phyloP scores from a whole-genome alignment of 2,113 vertebrate species.

The Apodemus speciosus region DNA sequence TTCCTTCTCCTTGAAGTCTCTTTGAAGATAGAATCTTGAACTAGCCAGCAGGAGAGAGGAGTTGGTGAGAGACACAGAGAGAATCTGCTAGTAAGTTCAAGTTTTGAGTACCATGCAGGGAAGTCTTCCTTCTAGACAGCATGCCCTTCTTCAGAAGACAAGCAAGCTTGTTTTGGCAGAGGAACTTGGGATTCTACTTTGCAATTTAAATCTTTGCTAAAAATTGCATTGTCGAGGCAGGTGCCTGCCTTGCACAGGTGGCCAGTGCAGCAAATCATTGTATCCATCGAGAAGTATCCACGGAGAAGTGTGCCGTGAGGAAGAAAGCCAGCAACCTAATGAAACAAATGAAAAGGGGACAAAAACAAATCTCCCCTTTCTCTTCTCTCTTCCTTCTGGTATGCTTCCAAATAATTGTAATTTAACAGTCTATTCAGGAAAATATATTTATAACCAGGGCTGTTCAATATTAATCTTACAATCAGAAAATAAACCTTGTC shows the following conservation, averaged over 20 bases:
- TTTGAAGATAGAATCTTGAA: slow-evolving; percentile 29
- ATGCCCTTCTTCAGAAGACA: slow-evolving; percentile 59
- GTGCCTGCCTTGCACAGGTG: slow-evolving; percentile 75
- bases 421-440: slow-evolving; percentile 69
- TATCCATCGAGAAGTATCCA: slow-evolving; percentile 57
- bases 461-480: slow-evolving; percentile 85
- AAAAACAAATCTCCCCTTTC: slow-evolving; percentile 19
- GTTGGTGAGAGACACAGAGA: background rate
- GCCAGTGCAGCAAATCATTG: slow-evolving; percentile 59
- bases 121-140: slow-evolving; percentile 57
- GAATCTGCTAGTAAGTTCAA: slow-evolving; percentile 55
- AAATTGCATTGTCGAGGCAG: slow-evolving; percentile 73
- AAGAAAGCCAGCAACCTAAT: slow-evolving; percentile 42
- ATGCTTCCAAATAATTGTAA: slow-evolving; percentile 73
- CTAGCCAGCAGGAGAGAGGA: slow-evolving; percentile 19
- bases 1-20: slow-evolving; percentile 31
- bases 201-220: slow-evolving; percentile 79
- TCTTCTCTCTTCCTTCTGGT: slow-evolving; percentile 23
- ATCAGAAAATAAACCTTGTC: slow-evolving; percentile 85
- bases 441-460: slow-evolving; percentile 84
- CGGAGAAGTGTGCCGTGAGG: slow-evolving; percentile 66
- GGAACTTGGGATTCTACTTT: slow-evolving; percentile 72
- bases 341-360: slow-evolving; percentile 54
- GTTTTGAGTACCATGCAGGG: background rate
- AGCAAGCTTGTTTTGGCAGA: slow-evolving; percentile 73